Conservation (phyloP, 2,113 vertebrate genomes). For the Oncorhynchus masou region DNA sequence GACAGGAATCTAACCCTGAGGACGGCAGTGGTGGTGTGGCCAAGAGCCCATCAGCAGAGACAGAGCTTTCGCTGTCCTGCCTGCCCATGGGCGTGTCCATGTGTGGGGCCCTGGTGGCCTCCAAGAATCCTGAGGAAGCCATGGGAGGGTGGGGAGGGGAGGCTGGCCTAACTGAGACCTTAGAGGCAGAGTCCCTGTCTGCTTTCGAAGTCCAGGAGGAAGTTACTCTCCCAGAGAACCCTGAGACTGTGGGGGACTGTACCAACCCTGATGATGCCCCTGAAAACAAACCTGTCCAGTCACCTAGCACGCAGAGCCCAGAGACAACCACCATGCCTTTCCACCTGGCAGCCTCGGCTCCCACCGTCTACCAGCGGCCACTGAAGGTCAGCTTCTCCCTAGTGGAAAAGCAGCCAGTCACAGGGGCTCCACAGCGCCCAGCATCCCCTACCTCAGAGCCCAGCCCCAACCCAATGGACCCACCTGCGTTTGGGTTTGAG, state of each 20-base stretch:
- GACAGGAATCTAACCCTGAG: conserved; percentile 14
- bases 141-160: conserved; percentile 47
- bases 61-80: conserved; percentile 68
- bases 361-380: conserved; percentile 20
- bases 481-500: conserved; percentile 69
- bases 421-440: conserved; percentile 12
- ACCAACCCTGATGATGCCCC: conserved; percentile 17
- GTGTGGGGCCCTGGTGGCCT: conserved; percentile 69
- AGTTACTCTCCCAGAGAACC: neutral
- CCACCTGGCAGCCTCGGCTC: neutral
- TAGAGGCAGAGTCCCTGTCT: conserved; percentile 42
- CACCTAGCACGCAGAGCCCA: neutral
- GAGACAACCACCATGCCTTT: neutral
- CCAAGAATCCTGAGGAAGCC: conserved; percentile 44
- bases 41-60: conserved; percentile 40
- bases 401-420: conserved; percentile 42
- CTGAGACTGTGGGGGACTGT: neutral
- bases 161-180: conserved; percentile 30
- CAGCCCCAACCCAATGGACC: conserved; percentile 60
- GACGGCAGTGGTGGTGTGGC: no score
- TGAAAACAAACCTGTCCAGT: conserved; percentile 27
- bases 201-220: conserved; percentile 21
- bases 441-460: conserved; percentile 33
- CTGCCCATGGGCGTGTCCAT: conserved; percentile 77
- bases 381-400: conserved; percentile 39